phyloP scores from a whole-genome alignment of 2,113 vertebrate species.

The Ceyx melanurus region DNA sequence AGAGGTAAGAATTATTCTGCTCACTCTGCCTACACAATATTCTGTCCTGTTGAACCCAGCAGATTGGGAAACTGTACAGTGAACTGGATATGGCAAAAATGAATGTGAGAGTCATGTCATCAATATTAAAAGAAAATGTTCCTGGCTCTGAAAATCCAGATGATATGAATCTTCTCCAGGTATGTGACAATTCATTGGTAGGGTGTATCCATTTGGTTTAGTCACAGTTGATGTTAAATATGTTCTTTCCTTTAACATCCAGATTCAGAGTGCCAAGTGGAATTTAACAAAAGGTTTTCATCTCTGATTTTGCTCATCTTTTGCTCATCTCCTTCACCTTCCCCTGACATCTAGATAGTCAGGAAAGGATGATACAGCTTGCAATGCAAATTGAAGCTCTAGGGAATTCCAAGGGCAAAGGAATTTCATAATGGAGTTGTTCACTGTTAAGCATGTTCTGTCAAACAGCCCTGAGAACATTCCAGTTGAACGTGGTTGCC shows the following conservation, averaged over 20 bases:
- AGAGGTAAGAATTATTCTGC: neutral
- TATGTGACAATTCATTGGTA: neutral
- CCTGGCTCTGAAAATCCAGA: slow-evolving; percentile 74
- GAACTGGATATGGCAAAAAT: slow-evolving; percentile 82
- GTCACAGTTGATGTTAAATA: neutral
- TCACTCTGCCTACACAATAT: neutral
- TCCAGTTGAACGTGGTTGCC: neutral
- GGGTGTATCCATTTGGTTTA: neutral
- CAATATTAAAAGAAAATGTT: slow-evolving; percentile 76
- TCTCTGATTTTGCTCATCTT: neutral
- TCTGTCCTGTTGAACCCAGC: neutral
- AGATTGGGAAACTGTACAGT: slow-evolving; percentile 82
- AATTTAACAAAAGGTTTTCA: neutral
- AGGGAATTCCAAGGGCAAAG: slow-evolving; percentile 36
- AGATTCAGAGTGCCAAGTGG: neutral
- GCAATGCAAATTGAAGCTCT: slow-evolving; percentile 12
- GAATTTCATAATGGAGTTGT: slow-evolving; percentile 43
- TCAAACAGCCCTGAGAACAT: slow-evolving; percentile 52
- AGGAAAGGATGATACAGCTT: neutral
- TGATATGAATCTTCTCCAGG: slow-evolving; percentile 79
- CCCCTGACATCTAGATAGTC: neutral
- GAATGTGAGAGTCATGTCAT: slow-evolving; percentile 79
- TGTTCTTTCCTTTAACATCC: neutral
- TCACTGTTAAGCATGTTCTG: slow-evolving; percentile 4
- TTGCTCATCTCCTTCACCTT: neutral